Evolutionary conservation across 2,888 invertebrate genomes (phyloP).

Genomic region (Hoplodrina blanda): DNA sequence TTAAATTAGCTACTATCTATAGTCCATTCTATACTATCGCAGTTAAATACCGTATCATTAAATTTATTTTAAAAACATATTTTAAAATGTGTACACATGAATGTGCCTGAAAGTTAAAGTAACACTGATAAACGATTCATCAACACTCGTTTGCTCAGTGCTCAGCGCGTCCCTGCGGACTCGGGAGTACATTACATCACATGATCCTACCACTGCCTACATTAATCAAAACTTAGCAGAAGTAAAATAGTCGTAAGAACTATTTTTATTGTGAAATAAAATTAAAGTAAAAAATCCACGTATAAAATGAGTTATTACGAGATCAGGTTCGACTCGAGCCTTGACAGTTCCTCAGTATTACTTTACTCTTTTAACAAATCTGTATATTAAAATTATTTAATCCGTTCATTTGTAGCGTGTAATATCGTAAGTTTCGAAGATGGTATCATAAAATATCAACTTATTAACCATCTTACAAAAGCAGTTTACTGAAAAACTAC

Average conservation of each 20-base stretch:
- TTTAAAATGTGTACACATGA: slow-evolving; percentile 60
- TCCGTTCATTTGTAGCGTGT: slow-evolving; percentile 57
- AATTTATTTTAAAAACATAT: slow-evolving; percentile 66
- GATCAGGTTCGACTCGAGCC: slow-evolving; percentile 57
- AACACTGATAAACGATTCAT: slow-evolving; percentile 58
- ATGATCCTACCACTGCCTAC: slow-evolving; percentile 18
- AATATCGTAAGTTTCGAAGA: slow-evolving; percentile 9
- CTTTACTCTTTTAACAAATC: slow-evolving; percentile 60
- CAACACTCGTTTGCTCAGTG: slow-evolving; percentile 10
- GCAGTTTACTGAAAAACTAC: slow-evolving; percentile 13
- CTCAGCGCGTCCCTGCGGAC: neutral
- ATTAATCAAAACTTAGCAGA: slow-evolving; percentile 51
- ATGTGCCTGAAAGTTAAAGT: slow-evolving; percentile 55
- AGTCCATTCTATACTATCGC: slow-evolving; percentile 83
- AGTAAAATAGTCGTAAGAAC: slow-evolving; percentile 51
- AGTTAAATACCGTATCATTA: slow-evolving; percentile 79
- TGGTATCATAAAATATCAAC: slow-evolving; percentile 18
- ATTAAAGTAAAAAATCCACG: slow-evolving; percentile 44
- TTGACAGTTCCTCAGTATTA: slow-evolving; percentile 61
- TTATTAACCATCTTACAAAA: slow-evolving; percentile 22
- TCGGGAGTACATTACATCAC: slow-evolving; percentile 24
- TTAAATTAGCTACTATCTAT: slow-evolving; percentile 87
- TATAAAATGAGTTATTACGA: slow-evolving; percentile 56
- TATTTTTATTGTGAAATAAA: slow-evolving; percentile 43
- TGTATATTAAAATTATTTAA: slow-evolving; percentile 51